Evolutionary conservation across 2,888 invertebrate genomes (phyloP).

Genomic region (Linyphia triangularis): DNA sequence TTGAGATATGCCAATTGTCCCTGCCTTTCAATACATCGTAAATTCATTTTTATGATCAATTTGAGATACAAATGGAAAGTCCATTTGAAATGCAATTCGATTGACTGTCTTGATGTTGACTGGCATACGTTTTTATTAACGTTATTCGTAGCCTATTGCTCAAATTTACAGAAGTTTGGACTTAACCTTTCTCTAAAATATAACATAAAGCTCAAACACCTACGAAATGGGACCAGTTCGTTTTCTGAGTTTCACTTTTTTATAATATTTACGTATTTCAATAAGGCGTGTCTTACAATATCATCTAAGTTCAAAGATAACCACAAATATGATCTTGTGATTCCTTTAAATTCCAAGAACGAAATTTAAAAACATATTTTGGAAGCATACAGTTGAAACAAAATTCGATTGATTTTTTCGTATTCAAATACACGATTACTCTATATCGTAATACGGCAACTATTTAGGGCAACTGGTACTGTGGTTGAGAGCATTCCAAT

Average conservation of each 20-base stretch:
- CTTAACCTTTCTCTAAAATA: neutral
- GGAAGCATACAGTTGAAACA: neutral
- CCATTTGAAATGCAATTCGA: too few species aligned
- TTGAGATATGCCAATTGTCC: too few species aligned
- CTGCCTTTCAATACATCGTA: too few species aligned
- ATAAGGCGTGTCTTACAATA: neutral
- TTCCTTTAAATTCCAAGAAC: too few species aligned
- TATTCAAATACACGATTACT: neutral
- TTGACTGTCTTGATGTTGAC: too few species aligned
- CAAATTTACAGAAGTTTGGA: too few species aligned
- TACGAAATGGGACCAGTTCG: slow-evolving; percentile 18
- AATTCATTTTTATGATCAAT: too few species aligned
- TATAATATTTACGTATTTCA: neutral
- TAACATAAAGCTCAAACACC: neutral
- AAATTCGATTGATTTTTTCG: neutral
- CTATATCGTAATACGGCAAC: neutral
- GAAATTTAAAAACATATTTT: too few species aligned
- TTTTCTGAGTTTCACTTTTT: neutral
- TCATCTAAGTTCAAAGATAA: neutral
- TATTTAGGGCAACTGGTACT: neutral
- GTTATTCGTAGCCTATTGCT: too few species aligned
- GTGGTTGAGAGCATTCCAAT: neutral
- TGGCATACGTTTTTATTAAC: too few species aligned
- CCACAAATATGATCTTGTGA: slow-evolving; percentile 31
- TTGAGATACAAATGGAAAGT: too few species aligned